Conservation (phyloP, 2,888 invertebrate species). For the Agrochola macilenta region DNA sequence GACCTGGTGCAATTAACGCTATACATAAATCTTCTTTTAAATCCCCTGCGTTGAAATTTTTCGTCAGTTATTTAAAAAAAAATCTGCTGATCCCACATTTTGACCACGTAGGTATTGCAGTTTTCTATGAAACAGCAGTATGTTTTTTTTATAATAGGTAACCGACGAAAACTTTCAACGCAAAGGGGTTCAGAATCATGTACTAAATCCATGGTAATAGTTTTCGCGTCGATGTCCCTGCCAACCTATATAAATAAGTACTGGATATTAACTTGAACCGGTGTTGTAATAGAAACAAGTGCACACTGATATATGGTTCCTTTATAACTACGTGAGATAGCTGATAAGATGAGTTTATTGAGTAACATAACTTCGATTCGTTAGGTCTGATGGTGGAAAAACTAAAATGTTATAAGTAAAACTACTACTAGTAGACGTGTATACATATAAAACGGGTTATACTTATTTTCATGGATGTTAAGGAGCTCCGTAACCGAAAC, state of each 20-base stretch:
- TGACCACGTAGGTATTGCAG: too few species aligned
- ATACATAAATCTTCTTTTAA: background rate
- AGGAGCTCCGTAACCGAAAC: too few species aligned
- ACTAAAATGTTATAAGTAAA: background rate
- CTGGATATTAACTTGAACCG: constrained; percentile 40
- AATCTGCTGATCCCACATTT: too few species aligned
- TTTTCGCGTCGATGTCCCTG: too few species aligned
- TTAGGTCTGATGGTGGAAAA: background rate
- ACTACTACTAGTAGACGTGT: background rate
- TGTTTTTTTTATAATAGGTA: too few species aligned
- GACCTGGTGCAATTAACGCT: constrained; percentile 73
- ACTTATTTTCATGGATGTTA: too few species aligned
- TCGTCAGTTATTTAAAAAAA: too few species aligned
- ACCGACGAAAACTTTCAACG: too few species aligned
- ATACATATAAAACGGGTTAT: background rate
- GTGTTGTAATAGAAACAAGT: constrained; percentile 24
- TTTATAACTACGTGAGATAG: constrained; percentile 14
- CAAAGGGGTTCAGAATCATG: too few species aligned
- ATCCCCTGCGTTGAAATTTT: too few species aligned
- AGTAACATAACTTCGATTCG: constrained; percentile 5
- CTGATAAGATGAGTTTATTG: constrained; percentile 23
- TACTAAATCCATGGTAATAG: too few species aligned
- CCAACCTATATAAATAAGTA: constrained; percentile 64
- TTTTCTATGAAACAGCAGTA: too few species aligned
- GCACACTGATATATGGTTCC: constrained; percentile 13